Base-by-base conservation (phyloP, 1,140 invertebrate genomes). In the Dreissena polymorpha region DNA sequence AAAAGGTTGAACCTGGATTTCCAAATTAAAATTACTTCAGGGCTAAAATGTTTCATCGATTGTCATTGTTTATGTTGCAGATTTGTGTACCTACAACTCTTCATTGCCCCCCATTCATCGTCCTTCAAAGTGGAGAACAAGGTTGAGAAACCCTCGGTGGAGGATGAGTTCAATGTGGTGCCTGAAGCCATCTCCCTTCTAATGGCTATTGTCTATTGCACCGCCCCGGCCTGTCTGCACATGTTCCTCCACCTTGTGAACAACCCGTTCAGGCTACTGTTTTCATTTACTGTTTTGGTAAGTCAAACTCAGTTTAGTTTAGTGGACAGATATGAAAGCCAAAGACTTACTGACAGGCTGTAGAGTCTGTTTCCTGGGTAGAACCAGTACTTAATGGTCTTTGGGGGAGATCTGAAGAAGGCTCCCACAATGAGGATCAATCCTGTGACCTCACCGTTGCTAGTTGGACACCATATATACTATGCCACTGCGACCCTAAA, bases 61-160 rank as follows among this genome's bases (percentile, higher is more conserved):
- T 39, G 39, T 39, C 39, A 5, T 2, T n/a, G 57, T 60, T 2
- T 23, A 60, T 60, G 12, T 82, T 82, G 1, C 73, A 83, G 81
- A 14, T 83, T 83, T 27, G 68, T 83, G 10, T 83, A 83, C 49
- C 73, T 83, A 39, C 81, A 83, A 29, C 74, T 77, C 55, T 83
- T 83, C 23, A 67, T 83, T 13, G 53, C 68, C n/a, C 81, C 81
- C 6, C 81, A 83, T 49, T 75, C 81, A 21, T 76, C 73, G 27
- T 83, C 81, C n/a, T 82, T 82, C 79, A 57, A 23, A 27, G 10
- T 49, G 0, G 10, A 65, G 5, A 81, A 71, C 18, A 67, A 63
- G 25, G 78, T 23, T 8, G 68, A 73, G 27, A 63, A 75, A 21
- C 13, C 53, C 6, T 13, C 64, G 10, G 81, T 51, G 10, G 72